Percentiles rank a stretch among this genome's conserved stretches.
These are phyloP conservation scores for Diglossa cyanea DNA, from an alignment of 2,797 vertebrate species.

Conservation along the genomic window DNA sequence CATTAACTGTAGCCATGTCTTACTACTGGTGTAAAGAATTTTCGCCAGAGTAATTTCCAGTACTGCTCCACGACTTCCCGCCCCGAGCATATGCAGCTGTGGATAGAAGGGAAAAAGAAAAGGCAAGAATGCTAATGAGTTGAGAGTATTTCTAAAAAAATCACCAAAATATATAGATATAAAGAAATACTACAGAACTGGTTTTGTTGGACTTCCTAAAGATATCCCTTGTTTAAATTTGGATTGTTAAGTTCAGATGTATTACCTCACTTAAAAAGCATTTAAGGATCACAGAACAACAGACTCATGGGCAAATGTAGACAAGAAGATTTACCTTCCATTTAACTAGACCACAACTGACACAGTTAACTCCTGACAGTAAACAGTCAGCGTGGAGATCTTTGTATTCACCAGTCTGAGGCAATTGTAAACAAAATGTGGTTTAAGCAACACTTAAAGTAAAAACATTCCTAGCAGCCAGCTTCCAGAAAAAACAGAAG, in stretches of 20 bases:
- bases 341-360: background rate
- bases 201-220: background rate
- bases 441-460: background rate
- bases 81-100: conserved; percentile 95
- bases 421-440: rapidly evolving
- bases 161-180: rapidly evolving
- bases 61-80: conserved; percentile 88
- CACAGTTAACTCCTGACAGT: background rate
- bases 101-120: background rate
- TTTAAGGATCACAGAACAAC: background rate
- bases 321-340: background rate
- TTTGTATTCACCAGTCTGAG: background rate
- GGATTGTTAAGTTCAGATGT: background rate
- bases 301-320: rapidly evolving
- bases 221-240: background rate
- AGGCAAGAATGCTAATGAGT: background rate
- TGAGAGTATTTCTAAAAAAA: background rate
- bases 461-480: background rate
- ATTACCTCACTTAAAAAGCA: background rate
- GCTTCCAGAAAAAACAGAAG: background rate
- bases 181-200: background rate
- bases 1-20: conserved; percentile 64
- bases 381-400: background rate
- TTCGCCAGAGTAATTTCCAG: conserved; percentile 94
- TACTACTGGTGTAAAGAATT: conserved; percentile 85